Conservation (phyloP, 2,888 invertebrate genomes). For the Agrotis segetum region DNA sequence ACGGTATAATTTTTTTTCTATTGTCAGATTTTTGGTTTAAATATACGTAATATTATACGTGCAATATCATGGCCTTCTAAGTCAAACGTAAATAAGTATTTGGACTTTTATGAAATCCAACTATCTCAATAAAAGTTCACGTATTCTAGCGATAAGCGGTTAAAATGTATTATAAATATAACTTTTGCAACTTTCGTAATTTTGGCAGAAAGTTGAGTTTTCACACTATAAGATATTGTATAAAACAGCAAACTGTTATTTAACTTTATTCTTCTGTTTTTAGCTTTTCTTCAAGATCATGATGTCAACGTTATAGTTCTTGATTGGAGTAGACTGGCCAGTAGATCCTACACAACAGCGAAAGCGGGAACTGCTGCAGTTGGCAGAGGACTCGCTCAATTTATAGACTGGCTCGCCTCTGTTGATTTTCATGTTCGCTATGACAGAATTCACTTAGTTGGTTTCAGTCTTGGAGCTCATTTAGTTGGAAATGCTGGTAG, state of each 20-base stretch:
- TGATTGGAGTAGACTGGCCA: slow-evolving; percentile 8
- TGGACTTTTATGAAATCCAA: neutral
- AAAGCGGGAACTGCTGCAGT: slow-evolving; percentile 13
- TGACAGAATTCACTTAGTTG: slow-evolving; percentile 80
- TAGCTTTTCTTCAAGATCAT: neutral
- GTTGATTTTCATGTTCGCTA: slow-evolving; percentile 65
- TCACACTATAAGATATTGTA: no score
- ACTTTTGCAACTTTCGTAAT: no score
- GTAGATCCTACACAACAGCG: neutral
- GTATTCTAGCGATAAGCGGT: no score
- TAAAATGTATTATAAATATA: no score
- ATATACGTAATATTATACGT: no score
- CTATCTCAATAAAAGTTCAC: neutral
- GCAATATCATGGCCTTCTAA: no score
- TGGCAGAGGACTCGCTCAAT: slow-evolving; percentile 73
- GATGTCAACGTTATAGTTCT: slow-evolving; percentile 16
- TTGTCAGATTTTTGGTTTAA: no score
- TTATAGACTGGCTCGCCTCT: slow-evolving; percentile 73
- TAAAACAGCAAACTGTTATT: neutral
- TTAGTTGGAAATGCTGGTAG: slow-evolving; percentile 82
- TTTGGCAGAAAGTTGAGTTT: no score
- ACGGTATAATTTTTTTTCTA: neutral
- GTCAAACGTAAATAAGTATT: no score
- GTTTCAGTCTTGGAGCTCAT: slow-evolving; percentile 86
- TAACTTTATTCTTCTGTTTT: neutral